Evolutionary conservation across 1,140 invertebrate species (phyloP), one percentile per base, ranked within the genome.

Genomic region (Laupala kohalensis): DNA sequence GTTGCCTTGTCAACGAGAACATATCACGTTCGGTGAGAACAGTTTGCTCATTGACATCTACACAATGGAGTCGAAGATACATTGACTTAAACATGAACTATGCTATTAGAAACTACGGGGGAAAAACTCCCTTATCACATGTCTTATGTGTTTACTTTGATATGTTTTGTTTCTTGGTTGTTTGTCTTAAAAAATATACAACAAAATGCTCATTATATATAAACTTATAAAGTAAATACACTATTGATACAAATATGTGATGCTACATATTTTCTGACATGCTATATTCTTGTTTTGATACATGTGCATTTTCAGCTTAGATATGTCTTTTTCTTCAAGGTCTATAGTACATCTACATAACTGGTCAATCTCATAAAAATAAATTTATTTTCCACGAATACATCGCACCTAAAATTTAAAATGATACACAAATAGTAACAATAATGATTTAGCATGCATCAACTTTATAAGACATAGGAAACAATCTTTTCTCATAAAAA

Each of bases 131-230:
- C 37, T 53, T 53, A 53, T 53, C 37, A 53, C 37, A 53, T 53
- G 37, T 53, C 37, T 53, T 53, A 70, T 64, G 53, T 64, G 69
- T 15, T 15, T 62, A 64, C n/a, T 30, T 70, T 70, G 69, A 70
- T 70, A 70, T 70, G 69, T 70, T 26, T 63, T 64, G 27, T 63
- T 28, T 53, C 69, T 70, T 70, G 69, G 69, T 70, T 70, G 69
- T 64, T 70, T 53, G 26, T 64, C 28, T 29, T 68, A 68, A 29
- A 68, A 68, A 68, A 68, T 68, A 53, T 53, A 53, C 37, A 53
- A 53, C 37, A 53, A 53, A 53, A 53, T 53, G 37, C 19, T 19
- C 37, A 53, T 53, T 53, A 53, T 53, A 53, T 53, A 53, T 53
- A 53, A 53, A 53, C 37, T 53, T 53, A 53, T 53, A 53, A 53